phyloP scores from a whole-genome alignment of 1,140 invertebrate genomes.

The Listronotus oregonensis region DNA sequence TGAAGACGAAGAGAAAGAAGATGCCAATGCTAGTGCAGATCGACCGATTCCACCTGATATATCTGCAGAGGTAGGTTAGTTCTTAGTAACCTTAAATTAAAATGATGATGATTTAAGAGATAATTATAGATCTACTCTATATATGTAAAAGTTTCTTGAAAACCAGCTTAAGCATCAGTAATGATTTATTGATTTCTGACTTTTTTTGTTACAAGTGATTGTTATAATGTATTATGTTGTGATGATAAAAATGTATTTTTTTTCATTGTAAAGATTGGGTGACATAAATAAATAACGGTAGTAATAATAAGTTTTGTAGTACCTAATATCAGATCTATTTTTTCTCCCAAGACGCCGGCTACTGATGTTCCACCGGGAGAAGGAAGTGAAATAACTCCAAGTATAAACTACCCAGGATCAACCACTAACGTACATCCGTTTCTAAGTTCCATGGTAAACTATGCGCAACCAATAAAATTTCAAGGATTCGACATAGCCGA shows the following conservation, averaged over 20 bases:
- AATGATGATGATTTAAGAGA: too few species aligned
- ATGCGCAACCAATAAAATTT: constrained; percentile 99
- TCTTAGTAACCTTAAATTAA: background rate
- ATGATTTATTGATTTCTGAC: too few species aligned
- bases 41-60: constrained; percentile 49
- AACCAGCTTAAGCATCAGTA: too few species aligned
- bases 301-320: too few species aligned
- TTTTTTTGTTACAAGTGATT: too few species aligned
- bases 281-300: too few species aligned
- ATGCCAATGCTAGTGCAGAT: constrained; percentile 76
- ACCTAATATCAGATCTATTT: too few species aligned
- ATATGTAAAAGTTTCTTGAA: too few species aligned
- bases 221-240: too few species aligned
- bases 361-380: constrained; percentile 43
- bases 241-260: too few species aligned
- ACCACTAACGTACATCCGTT: constrained; percentile 99
- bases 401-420: constrained; percentile 88
- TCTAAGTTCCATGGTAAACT: constrained; percentile 98
- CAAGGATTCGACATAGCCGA: constrained; percentile 97
- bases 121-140: too few species aligned
- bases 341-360: constrained; percentile 42
- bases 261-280: too few species aligned
- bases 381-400: constrained; percentile 62
- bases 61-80: constrained; percentile 44
- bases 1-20: constrained; percentile 89